Base-by-base conservation (phyloP, 2,888 invertebrate genomes). In the Eudemis profundana region DNA sequence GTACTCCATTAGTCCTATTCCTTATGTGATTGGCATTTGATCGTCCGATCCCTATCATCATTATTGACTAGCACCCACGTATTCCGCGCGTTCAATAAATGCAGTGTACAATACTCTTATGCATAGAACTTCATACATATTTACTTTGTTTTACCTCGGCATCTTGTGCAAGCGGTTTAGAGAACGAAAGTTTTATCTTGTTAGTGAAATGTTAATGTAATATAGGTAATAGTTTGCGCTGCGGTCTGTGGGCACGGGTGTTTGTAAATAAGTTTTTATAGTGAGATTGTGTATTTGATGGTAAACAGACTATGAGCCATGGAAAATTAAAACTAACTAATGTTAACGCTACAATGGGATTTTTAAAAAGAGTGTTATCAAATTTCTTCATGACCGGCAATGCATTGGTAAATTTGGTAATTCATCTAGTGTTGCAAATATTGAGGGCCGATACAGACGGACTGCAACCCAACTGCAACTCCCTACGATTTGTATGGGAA, bases 131-230 rank as follows among this genome's bases (percentile, higher is more conserved):
- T 10, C 33, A 23, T 5, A 23, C 23, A n/a, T n/a, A n/a, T n/a
- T n/a, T n/a, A n/a, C n/a, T n/a, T n/a, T n/a, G n/a, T 23, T 23
- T 23, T 47, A 5, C 15, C 5, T 29, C 17, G 50, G 12, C 4
- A 23, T 42, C 54, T 54, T 56, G 54, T 27, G 54, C 29, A 56
- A 56, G 42, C 29, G 56, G 56, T 56, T 44, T 56, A 7, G 56
- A 56, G 56, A 56, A 44, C 42, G 56, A 56, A 56, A 56, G 56
- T 51, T 29, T 27, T 4, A 33, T 56, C 56, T 56, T 29, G 56
- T 56, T 56, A 44, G 56, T 51, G 36, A 44, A 27, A 56, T 56
- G 56, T 29, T 56, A 56, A 56, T 56, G 56, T 56, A 56, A 56
- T 56, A 56, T 56, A n/a, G 42, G 42, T 56, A 56, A 56, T 56